A percentile compares a stretch with the other conserved stretches of the same genome.
Conservation (phyloP, 2,113 vertebrate species). For the Sander lucioperca region DNA sequence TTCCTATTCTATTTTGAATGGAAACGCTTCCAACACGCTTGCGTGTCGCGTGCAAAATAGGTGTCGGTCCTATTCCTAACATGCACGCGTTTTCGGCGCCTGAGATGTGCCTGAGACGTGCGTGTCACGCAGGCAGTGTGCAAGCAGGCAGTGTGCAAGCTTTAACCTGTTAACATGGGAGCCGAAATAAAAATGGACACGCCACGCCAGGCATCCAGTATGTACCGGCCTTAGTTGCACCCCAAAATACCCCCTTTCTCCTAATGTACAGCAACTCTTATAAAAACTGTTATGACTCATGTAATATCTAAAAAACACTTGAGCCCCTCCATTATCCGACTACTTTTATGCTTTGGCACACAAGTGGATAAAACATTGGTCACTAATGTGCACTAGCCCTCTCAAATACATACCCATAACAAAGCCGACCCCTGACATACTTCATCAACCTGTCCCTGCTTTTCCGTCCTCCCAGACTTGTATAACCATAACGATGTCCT, state of each 20-base stretch:
- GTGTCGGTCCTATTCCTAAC: no score
- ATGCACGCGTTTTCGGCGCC: no score
- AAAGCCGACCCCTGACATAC: slow-evolving; percentile 44
- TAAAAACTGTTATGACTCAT: slow-evolving; percentile 14
- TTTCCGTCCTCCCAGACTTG: background rate
- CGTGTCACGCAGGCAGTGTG: no score
- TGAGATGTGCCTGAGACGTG: no score
- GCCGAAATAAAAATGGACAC: no score
- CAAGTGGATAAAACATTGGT: slow-evolving; percentile 60
- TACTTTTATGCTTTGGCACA: slow-evolving; percentile 46
- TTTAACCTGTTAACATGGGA: no score
- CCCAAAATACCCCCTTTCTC: slow-evolving; percentile 12
- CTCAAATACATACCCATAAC: slow-evolving; percentile 48
- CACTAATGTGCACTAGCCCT: slow-evolving; percentile 60
- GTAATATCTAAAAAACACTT: slow-evolving; percentile 56
- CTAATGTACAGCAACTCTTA: background rate
- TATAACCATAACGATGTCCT: background rate
- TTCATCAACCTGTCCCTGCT: slow-evolving; percentile 24
- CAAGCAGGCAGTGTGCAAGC: no score
- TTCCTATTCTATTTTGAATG: no score
- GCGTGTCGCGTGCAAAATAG: no score
- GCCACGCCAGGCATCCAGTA: no score
- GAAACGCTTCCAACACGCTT: no score
- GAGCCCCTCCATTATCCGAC: slow-evolving; percentile 53
- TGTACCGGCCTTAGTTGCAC: background rate